These are phyloP conservation scores for Chiroxiphia lanceolata DNA, from an alignment of 2,797 vertebrate species.

Conservation along the genomic window DNA sequence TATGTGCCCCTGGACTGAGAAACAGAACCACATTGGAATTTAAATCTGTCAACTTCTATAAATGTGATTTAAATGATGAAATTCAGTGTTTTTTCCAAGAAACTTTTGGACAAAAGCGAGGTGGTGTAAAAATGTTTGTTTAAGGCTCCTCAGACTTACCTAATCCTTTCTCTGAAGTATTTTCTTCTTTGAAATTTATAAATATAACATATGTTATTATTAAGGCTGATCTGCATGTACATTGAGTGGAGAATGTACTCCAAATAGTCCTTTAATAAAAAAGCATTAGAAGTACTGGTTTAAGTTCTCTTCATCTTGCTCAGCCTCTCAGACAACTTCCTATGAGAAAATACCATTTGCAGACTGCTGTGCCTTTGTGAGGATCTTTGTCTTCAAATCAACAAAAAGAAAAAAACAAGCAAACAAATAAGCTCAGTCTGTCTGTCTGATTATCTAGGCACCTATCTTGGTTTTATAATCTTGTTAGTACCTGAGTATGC, in stretches of 20 bases:
- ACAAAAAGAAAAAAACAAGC: neutral
- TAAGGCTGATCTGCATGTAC: conserved; percentile 52
- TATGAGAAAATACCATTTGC: conserved; percentile 31
- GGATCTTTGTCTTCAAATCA: conserved; percentile 60
- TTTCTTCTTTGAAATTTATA: conserved; percentile 52
- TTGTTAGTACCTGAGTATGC: neutral
- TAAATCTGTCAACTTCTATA: neutral
- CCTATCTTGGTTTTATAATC: conserved; percentile 35
- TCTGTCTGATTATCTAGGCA: conserved; percentile 49
- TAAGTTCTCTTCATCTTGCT: neutral
- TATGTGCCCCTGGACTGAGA: neutral
- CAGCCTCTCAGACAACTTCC: neutral
- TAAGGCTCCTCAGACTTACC: neutral
- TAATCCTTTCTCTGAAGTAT: conserved; percentile 24
- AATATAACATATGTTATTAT: neutral
- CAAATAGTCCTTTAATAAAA: conserved; percentile 45
- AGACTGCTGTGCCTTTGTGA: neutral
- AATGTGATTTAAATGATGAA: neutral
- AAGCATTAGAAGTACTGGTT: neutral
- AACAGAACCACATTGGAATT: neutral
- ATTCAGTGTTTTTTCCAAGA: neutral
- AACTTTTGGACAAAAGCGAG: neutral
- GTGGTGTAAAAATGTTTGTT: conserved; percentile 10
- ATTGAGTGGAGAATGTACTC: neutral
- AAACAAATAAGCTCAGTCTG: conserved; percentile 41